Conservation (phyloP, 1,140 invertebrate genomes). For the Pogonus chalceus region DNA sequence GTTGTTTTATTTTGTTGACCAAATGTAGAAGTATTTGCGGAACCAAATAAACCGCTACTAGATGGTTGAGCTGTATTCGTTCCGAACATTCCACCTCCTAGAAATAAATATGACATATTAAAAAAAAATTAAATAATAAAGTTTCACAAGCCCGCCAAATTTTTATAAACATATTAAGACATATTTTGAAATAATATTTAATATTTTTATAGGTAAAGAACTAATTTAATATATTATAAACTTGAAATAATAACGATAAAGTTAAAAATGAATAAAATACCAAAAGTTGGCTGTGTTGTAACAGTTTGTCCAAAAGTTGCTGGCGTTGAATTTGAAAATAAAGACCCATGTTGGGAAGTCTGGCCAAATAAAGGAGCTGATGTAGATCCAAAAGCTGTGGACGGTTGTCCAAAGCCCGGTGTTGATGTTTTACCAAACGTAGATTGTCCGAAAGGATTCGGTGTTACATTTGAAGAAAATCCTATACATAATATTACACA, state of each 20-base stretch:
- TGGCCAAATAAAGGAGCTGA: slow-evolving; percentile 24
- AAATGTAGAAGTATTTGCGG: slow-evolving; percentile 43
- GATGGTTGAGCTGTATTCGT: slow-evolving; percentile 33
- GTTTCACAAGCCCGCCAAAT: too few relatives aligned
- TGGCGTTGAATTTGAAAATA: slow-evolving; percentile 20
- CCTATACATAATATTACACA: slow-evolving; percentile 13
- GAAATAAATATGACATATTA: slow-evolving; percentile 20
- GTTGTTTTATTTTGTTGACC: slow-evolving; percentile 48
- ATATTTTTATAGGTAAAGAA: slow-evolving; percentile 2
- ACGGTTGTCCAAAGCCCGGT: slow-evolving; percentile 17
- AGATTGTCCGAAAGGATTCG: slow-evolving; percentile 23
- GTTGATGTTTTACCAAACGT: slow-evolving; percentile 22
- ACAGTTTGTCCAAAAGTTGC: slow-evolving; percentile 40
- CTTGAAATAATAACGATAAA: slow-evolving; percentile 1
- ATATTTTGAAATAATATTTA: not conserved
- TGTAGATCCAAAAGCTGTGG: slow-evolving; percentile 17
- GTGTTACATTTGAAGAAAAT: slow-evolving; percentile 18
- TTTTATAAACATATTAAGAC: slow-evolving; percentile 5
- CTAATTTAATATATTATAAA: slow-evolving; percentile 2
- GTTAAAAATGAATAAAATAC: slow-evolving; percentile 24
- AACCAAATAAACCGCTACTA: slow-evolving; percentile 43
- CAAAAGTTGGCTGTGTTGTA: slow-evolving; percentile 36
- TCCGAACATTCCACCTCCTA: slow-evolving; percentile 22
- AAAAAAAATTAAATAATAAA: slow-evolving; percentile 5
- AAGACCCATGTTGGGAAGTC: slow-evolving; percentile 14